Percentiles rank a stretch among this genome's conserved stretches.
Evolutionary conservation across 2,113 vertebrate genomes (phyloP).

Genomic region (Panthera tigris): DNA sequence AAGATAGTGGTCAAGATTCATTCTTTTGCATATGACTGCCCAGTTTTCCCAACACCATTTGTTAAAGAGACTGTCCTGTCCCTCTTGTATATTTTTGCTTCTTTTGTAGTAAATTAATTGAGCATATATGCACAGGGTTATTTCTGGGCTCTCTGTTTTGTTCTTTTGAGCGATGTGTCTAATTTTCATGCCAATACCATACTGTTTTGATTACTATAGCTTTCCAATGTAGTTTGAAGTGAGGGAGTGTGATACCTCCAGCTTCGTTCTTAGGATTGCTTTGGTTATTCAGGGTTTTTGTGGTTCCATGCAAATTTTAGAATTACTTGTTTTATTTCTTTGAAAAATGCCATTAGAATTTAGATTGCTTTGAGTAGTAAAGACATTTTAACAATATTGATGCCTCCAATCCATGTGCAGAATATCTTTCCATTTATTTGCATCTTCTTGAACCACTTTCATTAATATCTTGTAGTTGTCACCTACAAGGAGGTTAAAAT

Average conservation of each 20-base stretch:
- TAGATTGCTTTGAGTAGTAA: neutral
- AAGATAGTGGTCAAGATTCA: neutral
- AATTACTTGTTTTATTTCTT: neutral
- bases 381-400: neutral
- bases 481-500: neutral
- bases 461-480: neutral
- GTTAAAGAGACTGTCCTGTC: neutral
- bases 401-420: neutral
- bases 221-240: neutral
- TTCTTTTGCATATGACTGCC: neutral
- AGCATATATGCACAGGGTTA: neutral
- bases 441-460: neutral
- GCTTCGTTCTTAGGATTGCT: neutral
- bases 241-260: neutral
- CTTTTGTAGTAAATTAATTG: neutral
- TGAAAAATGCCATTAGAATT: neutral
- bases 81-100: neutral
- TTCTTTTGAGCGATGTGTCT: neutral
- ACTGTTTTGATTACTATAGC: neutral
- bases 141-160: neutral
- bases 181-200: neutral
- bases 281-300: neutral
- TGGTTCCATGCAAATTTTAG: neutral
- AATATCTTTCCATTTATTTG: neutral
- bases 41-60: neutral